Percentiles rank a stretch among this genome's conserved stretches.
These are phyloP conservation scores for Acrossocheilus fasciatus DNA, from an alignment of 2,797 vertebrate species.

Conservation along the genomic window DNA sequence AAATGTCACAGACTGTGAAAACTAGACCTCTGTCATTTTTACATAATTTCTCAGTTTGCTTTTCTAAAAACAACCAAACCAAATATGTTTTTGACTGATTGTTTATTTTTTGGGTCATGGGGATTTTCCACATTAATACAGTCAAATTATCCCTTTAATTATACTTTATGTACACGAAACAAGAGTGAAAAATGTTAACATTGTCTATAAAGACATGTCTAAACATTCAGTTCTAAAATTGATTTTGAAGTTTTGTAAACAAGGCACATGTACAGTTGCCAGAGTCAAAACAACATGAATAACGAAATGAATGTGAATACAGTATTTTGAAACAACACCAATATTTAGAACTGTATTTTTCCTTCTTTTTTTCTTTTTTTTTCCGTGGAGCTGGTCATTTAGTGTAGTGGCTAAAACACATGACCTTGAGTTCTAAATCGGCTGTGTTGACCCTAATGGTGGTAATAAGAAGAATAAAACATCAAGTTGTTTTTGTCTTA, in stretches of 20 bases:
- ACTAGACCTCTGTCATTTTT: not conserved
- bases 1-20: not conserved
- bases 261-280: conserved; percentile 48
- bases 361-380: not conserved
- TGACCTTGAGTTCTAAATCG: not conserved
- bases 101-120: conserved; percentile 67
- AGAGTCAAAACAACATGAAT: conserved; percentile 36
- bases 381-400: not conserved
- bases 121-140: conserved; percentile 55
- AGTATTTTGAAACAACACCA: conserved; percentile 17
- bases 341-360: conserved; percentile 3
- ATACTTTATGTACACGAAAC: conserved; percentile 58
- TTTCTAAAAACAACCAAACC: conserved; percentile 16
- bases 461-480: not conserved
- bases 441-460: not conserved
- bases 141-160: conserved; percentile 52
- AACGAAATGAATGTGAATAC: conserved; percentile 19
- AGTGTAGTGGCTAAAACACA: not conserved
- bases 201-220: conserved; percentile 12
- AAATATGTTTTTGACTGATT: conserved; percentile 56
- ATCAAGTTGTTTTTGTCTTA: conserved; percentile 14
- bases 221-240: conserved; percentile 46
- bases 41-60: not conserved
- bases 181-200: conserved; percentile 32
- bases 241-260: conserved; percentile 48